Evolutionary conservation across 2,113 vertebrate species (phyloP), one percentile per base, ranked within the genome.

Genomic region (Andinoacara biseriatus): DNA sequence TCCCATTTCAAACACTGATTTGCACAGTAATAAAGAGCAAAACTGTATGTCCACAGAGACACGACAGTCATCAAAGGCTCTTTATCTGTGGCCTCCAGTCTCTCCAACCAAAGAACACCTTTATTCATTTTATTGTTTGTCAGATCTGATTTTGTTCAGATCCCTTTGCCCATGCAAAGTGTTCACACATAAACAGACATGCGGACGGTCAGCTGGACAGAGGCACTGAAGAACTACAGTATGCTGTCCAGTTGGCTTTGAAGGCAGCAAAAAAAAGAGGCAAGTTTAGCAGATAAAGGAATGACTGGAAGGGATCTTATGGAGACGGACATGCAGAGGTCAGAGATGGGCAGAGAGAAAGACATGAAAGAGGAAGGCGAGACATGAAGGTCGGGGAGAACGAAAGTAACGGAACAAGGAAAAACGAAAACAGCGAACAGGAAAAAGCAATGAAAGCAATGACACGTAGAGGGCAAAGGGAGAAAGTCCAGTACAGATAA

Each of bases 251-350:
- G 17, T 60, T 17, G 2, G 38, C 75, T 87, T 52, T 74, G 58
- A 76, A 24, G 29, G 58, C 18, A 87, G 35, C 24, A 24, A 5
- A 59, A 80, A 49, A 31, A 89, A 40, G 80, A 77, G 72, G 52
- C 15, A 15, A 77, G 77, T 46, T 13, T 10, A 31, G 26, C 20
- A 79, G 65, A 86, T 7, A 52, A 81, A 61, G 22, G 65, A 74
- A n/a, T 7, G 7, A 17, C 69, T 20, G 56, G 43, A 77, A 60
- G 65, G 40, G 8, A 69, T 17, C 40, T 76, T 63, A 86, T 76
- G 54, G 52, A 80, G 81, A 86, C 1, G 35, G 75, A 86, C 58
- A 72, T 9, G 54, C 58, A 81, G 81, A 85, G 65, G 78, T 78
- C 67, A 76, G 56, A 26, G 10, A 63, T 1, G 46, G 40, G 20